Evolutionary conservation across 2,888 invertebrate species (phyloP).

Genomic region (Drosophila mimica): DNA sequence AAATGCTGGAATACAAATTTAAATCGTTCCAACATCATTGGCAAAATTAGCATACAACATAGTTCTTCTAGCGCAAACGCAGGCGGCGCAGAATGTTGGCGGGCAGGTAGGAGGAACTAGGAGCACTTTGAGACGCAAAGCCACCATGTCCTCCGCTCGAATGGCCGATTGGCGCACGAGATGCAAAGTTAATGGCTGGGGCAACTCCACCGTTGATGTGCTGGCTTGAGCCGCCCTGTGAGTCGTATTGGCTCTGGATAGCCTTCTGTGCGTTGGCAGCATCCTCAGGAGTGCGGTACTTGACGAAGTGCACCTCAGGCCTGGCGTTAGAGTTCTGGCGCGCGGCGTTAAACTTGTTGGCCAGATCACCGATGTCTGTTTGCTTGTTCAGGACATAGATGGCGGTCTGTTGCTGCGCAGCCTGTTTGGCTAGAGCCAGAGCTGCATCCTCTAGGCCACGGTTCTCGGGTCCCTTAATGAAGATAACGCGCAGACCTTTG

Average conservation of each 20-base stretch:
- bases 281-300: conserved; percentile 82
- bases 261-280: conserved; percentile 78
- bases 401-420: conserved; percentile 79
- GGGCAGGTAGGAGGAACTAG: conserved; percentile 68
- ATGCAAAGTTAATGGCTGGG: conserved; percentile 79
- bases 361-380: conserved; percentile 74
- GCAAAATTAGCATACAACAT: conserved; percentile 30
- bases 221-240: conserved; percentile 74
- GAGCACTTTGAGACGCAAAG: conserved; percentile 46
- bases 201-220: conserved; percentile 78
- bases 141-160: conserved; percentile 22
- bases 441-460: conserved; percentile 79
- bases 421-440: conserved; percentile 74
- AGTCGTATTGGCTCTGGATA: conserved; percentile 79
- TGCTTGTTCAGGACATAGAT: conserved; percentile 81
- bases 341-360: conserved; percentile 68
- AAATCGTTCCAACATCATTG: conserved; percentile 56
- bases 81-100: conserved; percentile 76
- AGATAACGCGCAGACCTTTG: conserved; percentile 82
- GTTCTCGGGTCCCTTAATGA: conserved; percentile 83
- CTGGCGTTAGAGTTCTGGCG: conserved; percentile 70
- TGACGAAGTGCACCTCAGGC: conserved; percentile 83
- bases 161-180: conserved; percentile 54
- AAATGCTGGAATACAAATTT: conserved; percentile 55
- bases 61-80: conserved; percentile 67